Base-by-base conservation (phyloP, 2,888 invertebrate genomes). In the Leptothorax acervorum region DNA sequence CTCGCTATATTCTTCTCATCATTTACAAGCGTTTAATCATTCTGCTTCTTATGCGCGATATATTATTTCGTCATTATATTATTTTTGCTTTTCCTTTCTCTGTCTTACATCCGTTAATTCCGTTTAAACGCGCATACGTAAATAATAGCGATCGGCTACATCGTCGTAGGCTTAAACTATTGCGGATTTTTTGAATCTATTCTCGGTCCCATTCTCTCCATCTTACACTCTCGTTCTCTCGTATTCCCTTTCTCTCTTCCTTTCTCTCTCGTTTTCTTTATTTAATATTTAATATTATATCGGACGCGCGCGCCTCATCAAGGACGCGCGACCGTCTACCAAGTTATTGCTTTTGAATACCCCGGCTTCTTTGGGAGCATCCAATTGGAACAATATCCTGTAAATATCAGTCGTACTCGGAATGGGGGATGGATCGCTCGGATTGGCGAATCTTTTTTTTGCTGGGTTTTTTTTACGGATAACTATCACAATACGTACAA, bases 301-400 rank as follows among this genome's bases (percentile, higher is more conserved):
- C 86, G 89, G 87, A 70, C 87, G 88, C 86, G 84, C 74, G 84
- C 71, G 53, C 83, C 87, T 87, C 81, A 63, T 66, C 75, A 84
- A 84, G 86, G 85, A 84, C 55, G 74, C 85, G 87, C 88, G 89
- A 86, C 88, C 90, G 87, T 39, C 88, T 94, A 94, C 94, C 90
- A 94, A 92, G 90, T 92, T 94, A 94, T 94, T 94, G 94, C 94
- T 94, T 94, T 94, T 94, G 92, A 94, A 94, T 94, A 94, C 94
- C 93, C 93, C 94, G 94, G 94, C 94, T 94, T 94, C 92, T 91
- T 91, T 94, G 94, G 94, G 94, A 94, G 88, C 91, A 94, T 94
- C 94, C 93, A 93, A 92, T 92, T 93, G 94, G 93, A 94, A 94
- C 94, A 95, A 94, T 94, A 95, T 94, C 93, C 94, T 94, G 93